Evolutionary conservation across 1,140 invertebrate genomes (phyloP).

Genomic region (Drosophila asahinai): DNA sequence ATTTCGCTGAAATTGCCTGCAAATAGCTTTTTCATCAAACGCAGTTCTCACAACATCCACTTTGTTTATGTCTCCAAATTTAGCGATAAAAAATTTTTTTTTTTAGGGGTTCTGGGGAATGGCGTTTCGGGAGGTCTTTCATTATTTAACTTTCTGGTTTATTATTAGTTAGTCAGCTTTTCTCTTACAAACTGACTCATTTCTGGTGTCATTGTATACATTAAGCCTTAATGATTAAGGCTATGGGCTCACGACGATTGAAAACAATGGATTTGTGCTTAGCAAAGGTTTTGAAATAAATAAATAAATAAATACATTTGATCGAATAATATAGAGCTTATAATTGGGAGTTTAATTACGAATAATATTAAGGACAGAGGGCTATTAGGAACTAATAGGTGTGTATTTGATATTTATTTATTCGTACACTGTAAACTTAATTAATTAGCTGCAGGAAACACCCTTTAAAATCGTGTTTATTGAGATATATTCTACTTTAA

Average conservation of each 20-base stretch:
- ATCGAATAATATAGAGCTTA: neutral
- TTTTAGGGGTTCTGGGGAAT: neutral
- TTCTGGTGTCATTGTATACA: conserved; percentile 8
- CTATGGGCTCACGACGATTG: neutral
- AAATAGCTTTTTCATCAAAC: conserved; percentile 26
- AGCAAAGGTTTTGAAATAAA: neutral
- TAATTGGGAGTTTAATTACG: neutral
- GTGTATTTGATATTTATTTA: neutral
- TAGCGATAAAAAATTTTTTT: conserved; percentile 9
- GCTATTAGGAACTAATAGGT: neutral
- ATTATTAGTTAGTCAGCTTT: conserved; percentile 5
- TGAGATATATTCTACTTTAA: neutral
- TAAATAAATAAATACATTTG: neutral
- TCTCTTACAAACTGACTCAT: neutral
- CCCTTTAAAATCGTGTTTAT: neutral
- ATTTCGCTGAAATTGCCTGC: conserved; percentile 28
- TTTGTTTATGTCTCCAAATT: conserved; percentile 39
- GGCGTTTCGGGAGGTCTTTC: neutral
- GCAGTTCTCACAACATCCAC: conserved; percentile 1
- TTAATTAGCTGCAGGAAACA: neutral
- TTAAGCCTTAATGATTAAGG: neutral
- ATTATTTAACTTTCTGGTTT: conserved; percentile 10
- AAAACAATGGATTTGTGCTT: neutral
- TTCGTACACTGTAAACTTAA: too few species aligned
- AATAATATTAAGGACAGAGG: neutral